Conservation (phyloP, 2,888 invertebrate genomes). For the Limnephilus rhombicus region DNA sequence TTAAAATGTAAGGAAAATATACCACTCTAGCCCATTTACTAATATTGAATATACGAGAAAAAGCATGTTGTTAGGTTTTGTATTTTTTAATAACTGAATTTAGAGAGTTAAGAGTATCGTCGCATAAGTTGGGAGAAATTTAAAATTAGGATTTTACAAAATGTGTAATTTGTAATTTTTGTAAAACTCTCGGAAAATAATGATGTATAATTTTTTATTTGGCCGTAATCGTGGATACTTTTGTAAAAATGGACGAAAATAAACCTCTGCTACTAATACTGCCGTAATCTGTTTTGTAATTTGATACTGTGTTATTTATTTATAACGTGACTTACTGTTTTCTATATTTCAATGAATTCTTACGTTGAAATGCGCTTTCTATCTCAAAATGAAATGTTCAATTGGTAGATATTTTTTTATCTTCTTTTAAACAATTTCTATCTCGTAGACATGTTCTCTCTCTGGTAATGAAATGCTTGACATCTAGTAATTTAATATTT, state of each 20-base stretch:
- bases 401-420: neutral
- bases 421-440: neutral
- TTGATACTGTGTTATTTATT: neutral
- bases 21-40: slow-evolving; percentile 44
- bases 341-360: neutral
- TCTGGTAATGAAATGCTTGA: neutral
- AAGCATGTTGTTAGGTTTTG: slow-evolving; percentile 51
- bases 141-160: slow-evolving; percentile 28
- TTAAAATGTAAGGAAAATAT: slow-evolving; percentile 42
- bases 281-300: neutral
- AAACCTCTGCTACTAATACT: neutral
- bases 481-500: neutral
- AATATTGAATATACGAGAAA: slow-evolving; percentile 2
- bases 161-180: slow-evolving; percentile 21
- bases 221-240: neutral
- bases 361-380: neutral
- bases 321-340: neutral
- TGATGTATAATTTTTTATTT: neutral
- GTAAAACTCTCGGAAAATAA: slow-evolving; percentile 6
- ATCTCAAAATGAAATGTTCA: neutral
- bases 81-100: slow-evolving; percentile 48
- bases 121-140: neutral
- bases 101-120: neutral
- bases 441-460: neutral
- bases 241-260: neutral